These are phyloP conservation scores for Proales similis DNA, from an alignment of 1,140 invertebrate genomes.

Conservation along the genomic window DNA sequence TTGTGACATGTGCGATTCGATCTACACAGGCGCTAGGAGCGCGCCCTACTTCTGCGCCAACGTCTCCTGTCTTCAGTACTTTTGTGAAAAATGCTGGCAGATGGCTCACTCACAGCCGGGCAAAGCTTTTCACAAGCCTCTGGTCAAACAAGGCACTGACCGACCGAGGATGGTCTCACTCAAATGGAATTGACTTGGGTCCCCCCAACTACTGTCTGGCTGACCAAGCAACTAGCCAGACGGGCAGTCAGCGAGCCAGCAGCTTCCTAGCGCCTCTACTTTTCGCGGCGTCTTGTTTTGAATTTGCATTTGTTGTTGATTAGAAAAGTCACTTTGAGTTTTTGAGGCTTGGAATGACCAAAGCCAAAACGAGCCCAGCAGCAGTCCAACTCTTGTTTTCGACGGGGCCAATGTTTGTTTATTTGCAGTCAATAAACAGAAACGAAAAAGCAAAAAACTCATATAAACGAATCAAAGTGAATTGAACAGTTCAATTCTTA, in stretches of 20 bases:
- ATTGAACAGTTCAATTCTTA: too few relatives aligned
- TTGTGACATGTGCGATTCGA: slow-evolving; percentile 97
- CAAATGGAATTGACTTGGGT: slow-evolving; percentile 12
- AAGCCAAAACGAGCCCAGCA: too few relatives aligned
- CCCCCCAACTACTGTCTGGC: too few relatives aligned
- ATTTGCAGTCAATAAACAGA: too few relatives aligned
- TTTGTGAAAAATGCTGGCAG: slow-evolving; percentile 98
- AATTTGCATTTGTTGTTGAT: not conserved
- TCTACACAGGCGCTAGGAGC: slow-evolving; percentile 89
- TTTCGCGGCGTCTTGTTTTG: not conserved
- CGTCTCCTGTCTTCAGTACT: slow-evolving; percentile 95
- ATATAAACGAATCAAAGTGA: too few relatives aligned
- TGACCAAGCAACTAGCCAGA: too few relatives aligned
- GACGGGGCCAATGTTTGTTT: too few relatives aligned
- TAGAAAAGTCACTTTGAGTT: not conserved
- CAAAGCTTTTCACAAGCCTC: slow-evolving; percentile 93
- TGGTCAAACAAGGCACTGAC: slow-evolving; percentile 97
- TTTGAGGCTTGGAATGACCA: too few relatives aligned
- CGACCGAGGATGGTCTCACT: slow-evolving; percentile 53
- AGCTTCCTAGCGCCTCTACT: not conserved
- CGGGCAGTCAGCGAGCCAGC: too few relatives aligned
- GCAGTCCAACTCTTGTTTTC: too few relatives aligned
- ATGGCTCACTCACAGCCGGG: slow-evolving; percentile 92
- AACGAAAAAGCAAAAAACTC: not conserved
- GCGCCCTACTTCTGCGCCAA: slow-evolving; percentile 99